phyloP scores from a whole-genome alignment of 2,797 vertebrate species.

The Gila robusta region DNA sequence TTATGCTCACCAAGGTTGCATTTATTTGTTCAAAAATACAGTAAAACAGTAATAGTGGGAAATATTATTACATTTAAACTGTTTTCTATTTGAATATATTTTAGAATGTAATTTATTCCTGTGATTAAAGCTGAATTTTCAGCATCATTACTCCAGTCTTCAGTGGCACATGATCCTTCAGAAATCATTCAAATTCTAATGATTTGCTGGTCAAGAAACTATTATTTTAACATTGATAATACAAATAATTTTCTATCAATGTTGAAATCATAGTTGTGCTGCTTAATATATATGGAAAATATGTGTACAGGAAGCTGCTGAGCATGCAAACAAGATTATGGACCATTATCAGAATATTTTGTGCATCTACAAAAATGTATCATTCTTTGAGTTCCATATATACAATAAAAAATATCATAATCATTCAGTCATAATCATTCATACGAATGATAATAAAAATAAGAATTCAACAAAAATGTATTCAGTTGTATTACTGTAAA shows the following conservation, averaged over 20 bases:
- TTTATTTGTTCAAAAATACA: conserved; percentile 1
- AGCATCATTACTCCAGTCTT: background rate
- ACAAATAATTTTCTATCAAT: background rate
- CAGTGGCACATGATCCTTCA: background rate
- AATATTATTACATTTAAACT: background rate
- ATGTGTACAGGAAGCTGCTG: background rate
- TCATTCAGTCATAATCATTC: conserved; percentile 9
- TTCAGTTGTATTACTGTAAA: background rate
- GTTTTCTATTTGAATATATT: background rate
- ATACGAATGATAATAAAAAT: background rate
- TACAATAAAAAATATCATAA: background rate
- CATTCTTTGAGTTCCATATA: background rate
- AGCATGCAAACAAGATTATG: background rate
- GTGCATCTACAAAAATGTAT: background rate
- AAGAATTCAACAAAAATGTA: background rate
- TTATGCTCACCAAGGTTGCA: background rate
- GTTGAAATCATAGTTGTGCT: background rate
- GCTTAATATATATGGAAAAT: background rate
- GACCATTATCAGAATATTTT: background rate
- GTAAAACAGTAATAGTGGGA: background rate
- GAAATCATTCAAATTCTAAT: background rate
- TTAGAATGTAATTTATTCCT: background rate
- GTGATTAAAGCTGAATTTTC: background rate
- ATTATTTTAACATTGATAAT: background rate
- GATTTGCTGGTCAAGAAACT: background rate